Evolutionary conservation across 2,888 invertebrate species (phyloP).

Genomic region (Ceriagrion tenellum): DNA sequence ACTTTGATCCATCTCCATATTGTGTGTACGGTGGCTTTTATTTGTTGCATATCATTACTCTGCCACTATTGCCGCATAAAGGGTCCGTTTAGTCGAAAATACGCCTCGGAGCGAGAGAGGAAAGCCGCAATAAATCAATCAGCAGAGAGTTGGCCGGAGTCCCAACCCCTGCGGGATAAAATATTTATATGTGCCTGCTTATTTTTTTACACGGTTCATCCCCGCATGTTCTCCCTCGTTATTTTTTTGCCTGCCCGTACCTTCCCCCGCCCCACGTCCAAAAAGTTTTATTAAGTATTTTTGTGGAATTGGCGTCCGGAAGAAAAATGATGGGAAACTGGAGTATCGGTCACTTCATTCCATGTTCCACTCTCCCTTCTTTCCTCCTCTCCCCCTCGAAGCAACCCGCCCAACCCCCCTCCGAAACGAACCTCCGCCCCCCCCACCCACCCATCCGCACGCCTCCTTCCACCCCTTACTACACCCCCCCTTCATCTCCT

Average conservation of each 20-base stretch:
- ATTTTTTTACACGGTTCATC: slow-evolving; percentile 33
- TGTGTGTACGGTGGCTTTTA: slow-evolving; percentile 36
- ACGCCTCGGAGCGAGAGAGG: slow-evolving; percentile 47
- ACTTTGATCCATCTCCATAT: slow-evolving; percentile 23
- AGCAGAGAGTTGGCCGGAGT: slow-evolving; percentile 55
- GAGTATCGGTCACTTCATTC: slow-evolving; percentile 66
- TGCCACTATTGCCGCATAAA: slow-evolving; percentile 34
- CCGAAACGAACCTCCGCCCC: neutral
- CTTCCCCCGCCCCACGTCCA: neutral
- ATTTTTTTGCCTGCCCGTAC: neutral
- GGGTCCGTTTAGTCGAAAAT: slow-evolving; percentile 56
- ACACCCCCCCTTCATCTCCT: neutral
- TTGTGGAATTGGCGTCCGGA: slow-evolving; percentile 64
- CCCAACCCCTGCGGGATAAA: slow-evolving; percentile 48
- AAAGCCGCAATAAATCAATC: slow-evolving; percentile 64
- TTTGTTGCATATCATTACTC: slow-evolving; percentile 59
- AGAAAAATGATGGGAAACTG: slow-evolving; percentile 67
- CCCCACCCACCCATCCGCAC: neutral
- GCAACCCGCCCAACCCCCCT: neutral
- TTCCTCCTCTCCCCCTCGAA: neutral
- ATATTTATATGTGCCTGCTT: slow-evolving; percentile 41
- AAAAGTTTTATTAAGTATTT: slow-evolving; percentile 63
- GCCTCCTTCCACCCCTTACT: neutral
- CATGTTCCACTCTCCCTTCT: slow-evolving; percentile 35
- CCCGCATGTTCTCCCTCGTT: neutral